Base-by-base conservation (phyloP, 2,888 invertebrate genomes). In the Perizoma affinitatum region DNA sequence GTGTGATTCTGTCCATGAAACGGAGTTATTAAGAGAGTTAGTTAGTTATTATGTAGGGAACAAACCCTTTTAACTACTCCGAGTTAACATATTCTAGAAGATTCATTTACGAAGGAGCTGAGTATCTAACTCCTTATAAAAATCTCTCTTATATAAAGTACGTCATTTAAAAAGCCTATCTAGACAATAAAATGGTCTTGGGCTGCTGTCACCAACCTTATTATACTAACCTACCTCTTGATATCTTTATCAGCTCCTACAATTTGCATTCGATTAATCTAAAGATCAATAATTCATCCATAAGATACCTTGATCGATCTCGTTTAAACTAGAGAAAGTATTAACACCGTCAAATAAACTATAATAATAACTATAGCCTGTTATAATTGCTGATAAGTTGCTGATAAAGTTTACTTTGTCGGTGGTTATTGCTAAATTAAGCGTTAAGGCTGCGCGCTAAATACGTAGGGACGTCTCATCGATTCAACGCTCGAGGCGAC, bases 321-420 rank as follows among this genome's bases (percentile, higher is more conserved):
- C 47, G 44, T 60, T 60, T 54, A 55, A 63, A 41, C 47, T 34
- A 35, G 65, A 61, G 68, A 68, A 68, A 66, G 60, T 52, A 62
- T 66, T 59, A 51, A 45, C 57, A 54, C 49, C 59, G 58, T 53
- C 54, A 47, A 51, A 61, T 59, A 53, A 51, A 34, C 53, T 55
- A 66, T 64, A 63, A 63, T 46, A 49, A 57, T 56, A 57, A 59
- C 58, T 49, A 62, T 58, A 56, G 41, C 38, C 41, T 43, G 63
- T 66, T 66, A 43, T 58, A 61, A 63, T 57, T 38, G 44, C 22
- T 40, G 66, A 63, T 63, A 65, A 65, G 49, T 51, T 36, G 56
- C 43, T 58, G 54, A 47, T 62, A 58, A 58, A 36, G 55, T 10
- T 61, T 48, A 66, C 58, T 61, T 58, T 62, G 65, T 66, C 55